These are phyloP conservation scores for Nannobrachium achirus DNA, from an alignment of 2,113 vertebrate species.

Conservation along the genomic window DNA sequence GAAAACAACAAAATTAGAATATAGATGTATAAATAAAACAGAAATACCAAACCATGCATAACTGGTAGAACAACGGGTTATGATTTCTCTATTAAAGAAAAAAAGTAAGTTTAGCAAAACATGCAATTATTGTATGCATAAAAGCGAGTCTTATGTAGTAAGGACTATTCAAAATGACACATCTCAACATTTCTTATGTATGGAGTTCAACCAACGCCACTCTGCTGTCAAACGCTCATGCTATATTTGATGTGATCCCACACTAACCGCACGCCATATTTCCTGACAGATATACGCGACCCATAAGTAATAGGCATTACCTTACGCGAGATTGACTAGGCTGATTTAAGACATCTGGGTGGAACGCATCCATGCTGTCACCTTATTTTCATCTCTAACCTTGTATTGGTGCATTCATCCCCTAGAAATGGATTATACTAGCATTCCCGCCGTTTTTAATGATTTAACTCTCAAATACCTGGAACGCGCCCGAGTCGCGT, in stretches of 20 bases:
- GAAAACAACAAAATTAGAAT: background rate
- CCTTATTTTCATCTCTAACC: slow-evolving; percentile 57
- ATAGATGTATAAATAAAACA: slow-evolving; percentile 10
- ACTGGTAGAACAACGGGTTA: background rate
- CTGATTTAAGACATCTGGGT: slow-evolving; percentile 49
- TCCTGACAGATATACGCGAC: slow-evolving; percentile 49
- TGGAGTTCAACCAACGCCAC: slow-evolving; percentile 33
- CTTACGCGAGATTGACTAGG: slow-evolving; percentile 56
- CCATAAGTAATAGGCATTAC: slow-evolving; percentile 48
- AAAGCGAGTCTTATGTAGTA: background rate
- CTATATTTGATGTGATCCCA: slow-evolving; percentile 44
- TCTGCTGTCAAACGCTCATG: slow-evolving; percentile 43
- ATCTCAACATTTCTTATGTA: slow-evolving; percentile 36
- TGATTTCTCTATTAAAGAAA: slow-evolving; percentile 11
- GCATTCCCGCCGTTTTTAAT: slow-evolving; percentile 37
- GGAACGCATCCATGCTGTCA: slow-evolving; percentile 51
- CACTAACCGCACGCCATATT: slow-evolving; percentile 53
- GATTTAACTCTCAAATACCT: no score
- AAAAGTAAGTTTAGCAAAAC: slow-evolving; percentile 8
- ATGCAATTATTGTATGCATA: slow-evolving; percentile 11
- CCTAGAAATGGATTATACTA: slow-evolving; percentile 34
- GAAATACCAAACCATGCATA: background rate
- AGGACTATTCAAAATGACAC: slow-evolving; percentile 29
- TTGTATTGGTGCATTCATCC: slow-evolving; percentile 62
- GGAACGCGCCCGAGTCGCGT: no score